phyloP scores from a whole-genome alignment of 2,113 vertebrate species.

The Illadopsis cleaveri region DNA sequence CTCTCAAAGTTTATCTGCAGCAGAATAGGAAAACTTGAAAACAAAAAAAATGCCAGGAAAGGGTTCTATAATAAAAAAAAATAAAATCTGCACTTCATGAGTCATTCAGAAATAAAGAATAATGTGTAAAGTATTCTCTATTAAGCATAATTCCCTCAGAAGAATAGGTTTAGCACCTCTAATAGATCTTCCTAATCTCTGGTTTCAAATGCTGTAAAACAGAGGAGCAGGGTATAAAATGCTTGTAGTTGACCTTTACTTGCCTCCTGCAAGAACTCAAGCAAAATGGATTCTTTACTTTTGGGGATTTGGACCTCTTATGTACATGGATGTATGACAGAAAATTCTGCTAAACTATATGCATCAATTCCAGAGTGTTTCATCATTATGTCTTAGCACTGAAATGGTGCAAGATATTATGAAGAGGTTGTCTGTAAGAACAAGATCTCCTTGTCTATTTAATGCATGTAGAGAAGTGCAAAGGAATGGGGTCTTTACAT shows the following conservation, averaged over 20 bases:
- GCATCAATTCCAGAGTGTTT: not conserved
- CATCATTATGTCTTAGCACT: not conserved
- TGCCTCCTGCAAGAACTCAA: not conserved
- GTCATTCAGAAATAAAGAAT: constrained; percentile 41
- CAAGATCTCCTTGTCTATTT: not conserved
- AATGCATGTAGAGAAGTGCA: not conserved
- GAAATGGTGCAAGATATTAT: not conserved
- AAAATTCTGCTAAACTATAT: not conserved
- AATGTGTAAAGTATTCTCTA: not conserved
- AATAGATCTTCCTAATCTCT: not conserved
- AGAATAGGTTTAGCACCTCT: not conserved
- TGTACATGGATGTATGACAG: not conserved
- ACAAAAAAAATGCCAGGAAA: not conserved
- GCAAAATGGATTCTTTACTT: not conserved
- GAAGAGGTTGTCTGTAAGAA: not conserved
- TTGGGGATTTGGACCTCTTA: not conserved
- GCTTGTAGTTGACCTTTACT: not conserved
- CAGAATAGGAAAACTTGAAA: not conserved
- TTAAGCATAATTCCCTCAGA: not conserved
- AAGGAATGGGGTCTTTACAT: not conserved
- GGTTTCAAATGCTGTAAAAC: not conserved
- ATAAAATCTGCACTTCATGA: not conserved
- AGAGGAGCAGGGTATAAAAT: not conserved
- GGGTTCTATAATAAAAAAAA: not conserved
- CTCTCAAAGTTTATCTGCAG: not conserved